Evolutionary conservation across 1,140 invertebrate species (phyloP).

Genomic region (Nomia melanderi): DNA sequence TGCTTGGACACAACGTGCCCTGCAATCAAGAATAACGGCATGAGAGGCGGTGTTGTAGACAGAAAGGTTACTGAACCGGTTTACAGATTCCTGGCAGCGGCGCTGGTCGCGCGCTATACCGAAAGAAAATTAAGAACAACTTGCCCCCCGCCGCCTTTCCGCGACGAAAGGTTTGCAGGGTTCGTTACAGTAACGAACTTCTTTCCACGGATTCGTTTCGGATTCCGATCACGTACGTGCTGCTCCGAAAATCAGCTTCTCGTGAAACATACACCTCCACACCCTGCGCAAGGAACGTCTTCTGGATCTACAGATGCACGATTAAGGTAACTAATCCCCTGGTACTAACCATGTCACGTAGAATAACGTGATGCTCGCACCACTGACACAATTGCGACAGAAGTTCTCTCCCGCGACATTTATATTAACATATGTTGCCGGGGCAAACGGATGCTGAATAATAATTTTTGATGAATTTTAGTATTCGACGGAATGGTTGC

Average conservation of each 20-base stretch:
- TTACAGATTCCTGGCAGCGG: constrained; percentile 23
- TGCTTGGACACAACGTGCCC: too few species aligned
- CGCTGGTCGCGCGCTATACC: not conserved
- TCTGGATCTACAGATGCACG: not conserved
- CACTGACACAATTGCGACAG: not conserved
- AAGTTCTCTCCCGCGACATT: not conserved
- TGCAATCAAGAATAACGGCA: too few species aligned
- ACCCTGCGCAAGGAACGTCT: not conserved
- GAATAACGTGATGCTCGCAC: not conserved
- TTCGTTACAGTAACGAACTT: constrained; percentile 76
- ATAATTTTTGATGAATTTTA: not conserved
- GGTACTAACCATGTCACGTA: not conserved
- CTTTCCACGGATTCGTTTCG: constrained; percentile 66
- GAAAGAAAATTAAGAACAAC: constrained; percentile 52
- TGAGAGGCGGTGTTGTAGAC: constrained; percentile 13
- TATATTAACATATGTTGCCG: not conserved
- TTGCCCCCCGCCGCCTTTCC: too few species aligned
- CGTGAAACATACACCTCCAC: not conserved
- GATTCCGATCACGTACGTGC: constrained; percentile 60
- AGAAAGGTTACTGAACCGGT: constrained; percentile 11
- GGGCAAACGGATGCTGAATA: not conserved
- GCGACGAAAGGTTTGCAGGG: constrained; percentile 58
- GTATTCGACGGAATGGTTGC: too few species aligned
- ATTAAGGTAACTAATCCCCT: not conserved
- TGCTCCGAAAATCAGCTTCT: constrained; percentile 54